Percentiles rank a stretch among this genome's conserved stretches.
Evolutionary conservation across 1,140 invertebrate genomes (phyloP).

Genomic region (Heliothis virescens): DNA sequence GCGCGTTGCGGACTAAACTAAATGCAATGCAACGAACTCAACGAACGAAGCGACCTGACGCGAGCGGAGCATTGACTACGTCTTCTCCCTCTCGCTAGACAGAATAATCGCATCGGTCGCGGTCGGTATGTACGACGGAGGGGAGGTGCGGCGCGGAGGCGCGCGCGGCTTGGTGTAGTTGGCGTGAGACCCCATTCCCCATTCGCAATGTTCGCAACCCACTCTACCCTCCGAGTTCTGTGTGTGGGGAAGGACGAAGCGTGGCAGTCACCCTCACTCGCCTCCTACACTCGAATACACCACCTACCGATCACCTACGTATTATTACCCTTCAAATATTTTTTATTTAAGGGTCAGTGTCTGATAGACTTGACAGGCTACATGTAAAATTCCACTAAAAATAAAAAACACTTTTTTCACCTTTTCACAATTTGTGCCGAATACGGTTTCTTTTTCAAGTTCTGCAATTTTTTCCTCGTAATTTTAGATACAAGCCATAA

Average conservation of each 20-base stretch:
- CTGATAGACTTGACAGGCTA: neutral
- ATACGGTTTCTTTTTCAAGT: too few relatives aligned
- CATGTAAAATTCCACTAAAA: too few relatives aligned
- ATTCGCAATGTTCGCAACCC: constrained; percentile 38
- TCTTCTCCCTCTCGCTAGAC: constrained; percentile 79
- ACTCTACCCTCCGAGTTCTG: constrained; percentile 45
- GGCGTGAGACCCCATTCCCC: constrained; percentile 42
- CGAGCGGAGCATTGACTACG: constrained; percentile 79
- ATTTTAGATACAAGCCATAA: too few relatives aligned
- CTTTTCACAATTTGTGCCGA: too few relatives aligned
- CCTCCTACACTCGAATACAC: constrained; percentile 44
- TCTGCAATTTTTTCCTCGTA: too few relatives aligned
- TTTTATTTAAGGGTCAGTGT: neutral
- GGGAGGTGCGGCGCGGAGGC: constrained; percentile 26
- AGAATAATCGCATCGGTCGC: constrained; percentile 77
- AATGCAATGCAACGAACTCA: constrained; percentile 49
- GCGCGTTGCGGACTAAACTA: constrained; percentile 79
- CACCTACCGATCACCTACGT: constrained; percentile 21
- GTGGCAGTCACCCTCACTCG: constrained; percentile 47
- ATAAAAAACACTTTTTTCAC: too few relatives aligned
- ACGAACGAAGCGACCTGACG: constrained; percentile 61
- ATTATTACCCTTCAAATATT: constrained; percentile 18
- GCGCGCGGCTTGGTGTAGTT: constrained; percentile 44
- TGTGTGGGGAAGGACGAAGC: constrained; percentile 44
- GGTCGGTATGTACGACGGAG: constrained; percentile 54